phyloP scores from a whole-genome alignment of 2,888 invertebrate species.

The Chymomyza fuscimana region DNA sequence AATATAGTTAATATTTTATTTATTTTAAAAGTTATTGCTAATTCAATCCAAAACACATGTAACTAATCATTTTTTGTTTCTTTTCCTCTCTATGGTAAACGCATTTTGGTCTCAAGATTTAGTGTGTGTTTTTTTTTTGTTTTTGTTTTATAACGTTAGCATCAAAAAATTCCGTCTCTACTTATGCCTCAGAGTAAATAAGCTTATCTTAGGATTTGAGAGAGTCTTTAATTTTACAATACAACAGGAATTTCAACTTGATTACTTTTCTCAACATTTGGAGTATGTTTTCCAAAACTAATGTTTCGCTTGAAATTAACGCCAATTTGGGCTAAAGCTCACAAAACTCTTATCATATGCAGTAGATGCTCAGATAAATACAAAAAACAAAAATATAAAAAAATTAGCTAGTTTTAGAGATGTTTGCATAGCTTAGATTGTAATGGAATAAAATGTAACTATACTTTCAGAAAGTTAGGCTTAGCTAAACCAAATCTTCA shows the following conservation, averaged over 20 bases:
- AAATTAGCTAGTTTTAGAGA: too few relatives aligned
- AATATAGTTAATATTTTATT: conserved; percentile 11
- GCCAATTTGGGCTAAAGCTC: too few relatives aligned
- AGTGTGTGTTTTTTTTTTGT: conserved; percentile 17
- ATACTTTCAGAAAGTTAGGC: too few relatives aligned
- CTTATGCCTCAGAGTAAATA: conserved; percentile 41
- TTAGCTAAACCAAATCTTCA: too few relatives aligned
- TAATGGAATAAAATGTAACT: too few relatives aligned
- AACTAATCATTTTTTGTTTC: conserved; percentile 13
- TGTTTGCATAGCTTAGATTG: too few relatives aligned
- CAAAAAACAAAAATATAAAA: too few relatives aligned
- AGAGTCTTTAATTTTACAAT: conserved; percentile 59
- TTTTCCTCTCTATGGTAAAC: conserved; percentile 38
- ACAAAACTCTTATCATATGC: too few relatives aligned
- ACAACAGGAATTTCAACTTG: conserved; percentile 48
- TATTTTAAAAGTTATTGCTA: neutral
- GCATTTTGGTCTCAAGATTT: conserved; percentile 70
- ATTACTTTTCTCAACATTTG: conserved; percentile 18
- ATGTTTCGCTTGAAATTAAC: too few relatives aligned
- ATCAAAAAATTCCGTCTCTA: neutral
- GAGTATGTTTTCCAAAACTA: neutral
- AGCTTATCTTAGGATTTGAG: conserved; percentile 34
- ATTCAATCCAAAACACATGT: conserved; percentile 7
- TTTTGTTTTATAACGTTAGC: conserved; percentile 4
- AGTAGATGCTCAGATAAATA: neutral